Percentiles rank a stretch among this genome's conserved stretches.
These are phyloP conservation scores for Diorhabda elongata DNA, from an alignment of 1,140 invertebrate species.

Conservation along the genomic window DNA sequence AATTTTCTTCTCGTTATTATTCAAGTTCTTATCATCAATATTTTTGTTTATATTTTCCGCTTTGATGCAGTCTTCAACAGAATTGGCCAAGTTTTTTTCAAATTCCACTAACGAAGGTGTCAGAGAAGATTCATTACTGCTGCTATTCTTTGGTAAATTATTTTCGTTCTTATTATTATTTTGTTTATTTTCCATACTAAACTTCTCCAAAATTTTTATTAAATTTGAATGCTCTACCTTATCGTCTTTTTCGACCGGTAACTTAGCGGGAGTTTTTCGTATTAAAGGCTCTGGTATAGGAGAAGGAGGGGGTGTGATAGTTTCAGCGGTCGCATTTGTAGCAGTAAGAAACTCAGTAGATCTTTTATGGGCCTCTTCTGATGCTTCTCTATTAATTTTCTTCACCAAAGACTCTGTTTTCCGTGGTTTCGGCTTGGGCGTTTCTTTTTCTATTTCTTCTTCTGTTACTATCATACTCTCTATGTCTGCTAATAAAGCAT, in stretches of 20 bases:
- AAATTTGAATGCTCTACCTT: constrained; percentile 39
- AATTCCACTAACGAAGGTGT: constrained; percentile 28
- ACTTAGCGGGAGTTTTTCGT: not conserved
- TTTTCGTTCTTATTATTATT: constrained; percentile 17
- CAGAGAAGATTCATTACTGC: constrained; percentile 22
- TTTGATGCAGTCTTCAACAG: constrained; percentile 33
- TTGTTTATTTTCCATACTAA: constrained; percentile 36
- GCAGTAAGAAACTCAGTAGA: constrained; percentile 4
- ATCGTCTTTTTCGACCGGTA: constrained; percentile 19
- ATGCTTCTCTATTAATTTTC: constrained; percentile 36
- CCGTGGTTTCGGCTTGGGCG: constrained; percentile 36
- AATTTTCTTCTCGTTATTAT: not conserved
- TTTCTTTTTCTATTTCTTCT: constrained; percentile 24
- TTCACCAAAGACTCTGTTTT: constrained; percentile 40
- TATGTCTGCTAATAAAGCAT: constrained; percentile 38
- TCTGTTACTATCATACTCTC: constrained; percentile 39
- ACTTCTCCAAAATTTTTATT: constrained; percentile 40
- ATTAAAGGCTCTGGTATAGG: constrained; percentile 23
- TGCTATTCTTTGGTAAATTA: constrained; percentile 4
- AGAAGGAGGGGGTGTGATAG: constrained; percentile 36
- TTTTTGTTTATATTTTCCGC: constrained; percentile 28
- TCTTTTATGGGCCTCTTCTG: constrained; percentile 17
- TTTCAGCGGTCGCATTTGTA: constrained; percentile 21
- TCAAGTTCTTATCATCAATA: not conserved
- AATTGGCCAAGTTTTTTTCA: constrained; percentile 25